phyloP scores from a whole-genome alignment of 1,140 invertebrate species.

The Trichoplusia ni region DNA sequence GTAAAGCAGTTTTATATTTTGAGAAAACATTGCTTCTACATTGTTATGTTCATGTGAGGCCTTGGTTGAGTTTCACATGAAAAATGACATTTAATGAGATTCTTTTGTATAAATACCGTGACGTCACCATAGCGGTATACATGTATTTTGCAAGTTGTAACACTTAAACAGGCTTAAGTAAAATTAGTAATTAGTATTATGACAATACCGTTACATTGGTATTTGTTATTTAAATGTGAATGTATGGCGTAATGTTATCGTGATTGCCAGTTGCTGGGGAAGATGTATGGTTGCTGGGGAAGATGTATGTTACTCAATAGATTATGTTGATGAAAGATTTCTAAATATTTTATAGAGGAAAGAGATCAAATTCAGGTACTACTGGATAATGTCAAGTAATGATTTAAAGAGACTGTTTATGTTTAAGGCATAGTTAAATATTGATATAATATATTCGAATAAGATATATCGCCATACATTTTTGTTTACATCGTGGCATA shows the following conservation, averaged over 20 bases:
- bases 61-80: slow-evolving; percentile 14
- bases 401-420: too few relatives aligned
- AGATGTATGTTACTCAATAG: neutral
- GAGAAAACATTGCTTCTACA: neutral
- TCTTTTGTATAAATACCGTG: neutral
- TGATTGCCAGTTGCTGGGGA: neutral
- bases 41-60: slow-evolving; percentile 8
- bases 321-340: neutral
- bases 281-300: too few relatives aligned
- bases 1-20: neutral
- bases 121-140: neutral
- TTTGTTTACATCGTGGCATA: too few relatives aligned
- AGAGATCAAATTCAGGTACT: too few relatives aligned
- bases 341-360: neutral
- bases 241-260: neutral
- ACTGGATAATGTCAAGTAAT: too few relatives aligned
- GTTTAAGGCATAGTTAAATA: too few relatives aligned
- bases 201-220: neutral
- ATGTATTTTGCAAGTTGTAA: neutral
- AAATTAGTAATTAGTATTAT: slow-evolving; percentile 3
- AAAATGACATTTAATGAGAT: slow-evolving; percentile 1
- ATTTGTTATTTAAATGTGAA: slow-evolving; percentile 1
- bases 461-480: too few relatives aligned
- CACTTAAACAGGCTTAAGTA: neutral
- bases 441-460: too few relatives aligned